These are phyloP conservation scores for Hippopotamus amphibius DNA, from an alignment of 2,113 vertebrate genomes.

Conservation along the genomic window DNA sequence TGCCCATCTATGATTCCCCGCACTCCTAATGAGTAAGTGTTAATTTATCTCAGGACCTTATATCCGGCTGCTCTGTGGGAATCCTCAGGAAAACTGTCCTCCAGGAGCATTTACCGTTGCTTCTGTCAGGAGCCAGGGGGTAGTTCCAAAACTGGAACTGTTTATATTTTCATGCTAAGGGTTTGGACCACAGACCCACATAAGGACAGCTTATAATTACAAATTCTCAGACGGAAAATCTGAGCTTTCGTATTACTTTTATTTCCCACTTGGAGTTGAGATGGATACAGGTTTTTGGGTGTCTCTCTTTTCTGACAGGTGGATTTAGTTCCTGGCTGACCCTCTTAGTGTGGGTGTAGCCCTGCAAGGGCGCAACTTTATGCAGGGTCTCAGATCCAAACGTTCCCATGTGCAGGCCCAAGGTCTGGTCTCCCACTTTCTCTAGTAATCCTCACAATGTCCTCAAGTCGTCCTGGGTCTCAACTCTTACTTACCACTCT, in stretches of 20 bases:
- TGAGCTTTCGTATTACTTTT: not conserved
- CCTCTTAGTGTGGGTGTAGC: not conserved
- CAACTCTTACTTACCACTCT: not conserved
- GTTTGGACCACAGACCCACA: not conserved
- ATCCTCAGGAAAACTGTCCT: not conserved
- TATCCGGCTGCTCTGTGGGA: not conserved
- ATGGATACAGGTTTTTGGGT: not conserved
- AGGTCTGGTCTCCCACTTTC: not conserved
- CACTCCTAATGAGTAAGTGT: not conserved
- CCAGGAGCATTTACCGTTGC: not conserved
- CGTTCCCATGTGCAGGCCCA: not conserved
- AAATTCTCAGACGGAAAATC: not conserved
- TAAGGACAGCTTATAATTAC: not conserved
- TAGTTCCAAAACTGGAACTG: not conserved
- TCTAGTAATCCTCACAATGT: not conserved
- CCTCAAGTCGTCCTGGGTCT: not conserved
- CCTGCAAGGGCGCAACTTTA: not conserved
- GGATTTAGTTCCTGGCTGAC: not conserved
- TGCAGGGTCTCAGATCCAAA: not conserved
- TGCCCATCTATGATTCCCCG: not conserved
- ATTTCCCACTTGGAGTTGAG: not conserved
- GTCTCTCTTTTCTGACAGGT: not conserved
- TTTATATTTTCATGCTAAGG: not conserved
- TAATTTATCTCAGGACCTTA: not conserved
- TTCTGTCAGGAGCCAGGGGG: not conserved